phyloP scores from a whole-genome alignment of 2,888 invertebrate species.

The Meganola albula region DNA sequence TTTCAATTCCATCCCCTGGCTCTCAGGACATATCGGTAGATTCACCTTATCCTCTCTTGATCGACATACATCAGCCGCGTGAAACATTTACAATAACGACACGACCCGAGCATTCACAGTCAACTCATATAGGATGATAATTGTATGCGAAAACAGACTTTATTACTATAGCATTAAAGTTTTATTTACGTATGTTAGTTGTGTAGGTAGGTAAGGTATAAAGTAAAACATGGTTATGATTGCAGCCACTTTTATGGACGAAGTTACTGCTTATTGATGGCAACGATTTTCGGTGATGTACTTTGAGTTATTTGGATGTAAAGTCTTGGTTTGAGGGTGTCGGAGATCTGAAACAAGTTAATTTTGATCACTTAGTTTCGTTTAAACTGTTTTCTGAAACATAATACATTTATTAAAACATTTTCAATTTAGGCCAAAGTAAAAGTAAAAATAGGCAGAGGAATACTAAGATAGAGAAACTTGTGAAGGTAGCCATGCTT shows the following conservation, averaged over 20 bases:
- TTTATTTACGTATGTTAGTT: background rate
- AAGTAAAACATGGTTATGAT: constrained; percentile 53
- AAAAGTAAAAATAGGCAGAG: too few relatives aligned
- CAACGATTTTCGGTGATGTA: constrained; percentile 2
- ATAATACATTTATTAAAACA: too few relatives aligned
- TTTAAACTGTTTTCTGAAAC: too few relatives aligned
- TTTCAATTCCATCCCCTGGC: constrained; percentile 32
- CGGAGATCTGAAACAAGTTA: too few relatives aligned
- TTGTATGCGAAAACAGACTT: background rate
- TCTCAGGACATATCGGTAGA: constrained; percentile 47
- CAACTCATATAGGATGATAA: background rate
- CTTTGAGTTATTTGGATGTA: constrained; percentile 2
- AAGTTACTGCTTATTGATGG: constrained; percentile 7
- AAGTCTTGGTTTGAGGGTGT: too few relatives aligned
- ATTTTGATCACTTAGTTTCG: too few relatives aligned
- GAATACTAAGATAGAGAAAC: too few relatives aligned
- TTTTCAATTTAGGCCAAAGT: too few relatives aligned
- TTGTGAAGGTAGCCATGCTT: too few relatives aligned
- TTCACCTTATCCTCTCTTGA: constrained; percentile 27
- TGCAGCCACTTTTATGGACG: constrained; percentile 27
- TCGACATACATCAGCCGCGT: constrained; percentile 31
- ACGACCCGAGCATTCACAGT: constrained; percentile 8
- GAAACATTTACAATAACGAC: constrained; percentile 53
- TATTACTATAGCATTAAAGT: background rate
- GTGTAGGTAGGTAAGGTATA: constrained; percentile 4